Percentiles rank a stretch among this genome's conserved stretches.
Evolutionary conservation across 2,888 invertebrate species (phyloP).

Genomic region (Chloromyia formosa): DNA sequence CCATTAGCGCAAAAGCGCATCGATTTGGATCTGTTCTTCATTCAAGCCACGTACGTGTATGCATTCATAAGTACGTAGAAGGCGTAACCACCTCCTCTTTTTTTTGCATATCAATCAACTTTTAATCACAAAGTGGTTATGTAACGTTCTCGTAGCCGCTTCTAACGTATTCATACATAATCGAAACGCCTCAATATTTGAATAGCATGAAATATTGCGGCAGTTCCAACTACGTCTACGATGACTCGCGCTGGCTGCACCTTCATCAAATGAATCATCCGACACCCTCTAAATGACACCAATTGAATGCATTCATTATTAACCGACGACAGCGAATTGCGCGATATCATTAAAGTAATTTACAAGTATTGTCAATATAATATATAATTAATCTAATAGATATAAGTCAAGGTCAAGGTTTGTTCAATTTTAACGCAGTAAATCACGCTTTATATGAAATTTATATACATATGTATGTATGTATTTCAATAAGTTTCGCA

Average conservation of each 20-base stretch:
- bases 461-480: too few species aligned
- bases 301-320: conserved; percentile 1
- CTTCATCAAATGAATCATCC: conserved; percentile 5
- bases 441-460: not conserved
- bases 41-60: too few species aligned
- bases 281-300: conserved; percentile 13
- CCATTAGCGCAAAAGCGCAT: too few species aligned
- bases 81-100: not conserved
- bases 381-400: conserved; percentile 4
- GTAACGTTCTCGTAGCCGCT: not conserved
- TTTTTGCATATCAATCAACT: not conserved
- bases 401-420: conserved; percentile 13
- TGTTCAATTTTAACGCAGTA: not conserved
- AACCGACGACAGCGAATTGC: not conserved
- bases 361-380: not conserved
- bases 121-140: not conserved
- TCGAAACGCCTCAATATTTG: not conserved
- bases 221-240: not conserved
- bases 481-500: too few species aligned
- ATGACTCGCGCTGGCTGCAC: conserved; percentile 1
- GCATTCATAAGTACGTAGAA: not conserved
- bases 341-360: conserved; percentile 8
- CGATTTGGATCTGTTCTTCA: too few species aligned
- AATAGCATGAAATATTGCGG: not conserved
- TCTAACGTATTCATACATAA: not conserved